Evolutionary conservation across 1,140 invertebrate species (phyloP).

Genomic region (Ceratina japonica): DNA sequence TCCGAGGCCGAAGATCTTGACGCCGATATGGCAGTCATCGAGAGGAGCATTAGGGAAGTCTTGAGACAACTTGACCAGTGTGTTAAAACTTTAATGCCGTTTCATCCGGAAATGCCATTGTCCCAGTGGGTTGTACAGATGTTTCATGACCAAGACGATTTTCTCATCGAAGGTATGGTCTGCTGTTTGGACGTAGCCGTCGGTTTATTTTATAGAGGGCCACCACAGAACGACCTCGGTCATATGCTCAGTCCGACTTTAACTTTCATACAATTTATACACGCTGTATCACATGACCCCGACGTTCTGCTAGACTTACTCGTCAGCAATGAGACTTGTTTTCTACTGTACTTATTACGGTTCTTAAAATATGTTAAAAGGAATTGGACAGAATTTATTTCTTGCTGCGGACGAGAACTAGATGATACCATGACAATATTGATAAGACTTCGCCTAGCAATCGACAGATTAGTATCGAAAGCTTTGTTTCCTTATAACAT

Average conservation of each 20-base stretch:
- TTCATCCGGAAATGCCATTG: slow-evolving; percentile 91
- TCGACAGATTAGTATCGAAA: slow-evolving; percentile 89
- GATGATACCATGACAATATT: slow-evolving; percentile 92
- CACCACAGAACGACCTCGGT: slow-evolving; percentile 87
- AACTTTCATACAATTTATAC: slow-evolving; percentile 91
- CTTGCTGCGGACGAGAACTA: slow-evolving; percentile 87
- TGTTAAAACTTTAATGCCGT: slow-evolving; percentile 89
- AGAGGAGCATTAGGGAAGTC: slow-evolving; percentile 90
- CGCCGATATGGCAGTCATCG: slow-evolving; percentile 93
- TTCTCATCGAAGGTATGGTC: slow-evolving; percentile 94
- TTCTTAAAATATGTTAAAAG: slow-evolving; percentile 91
- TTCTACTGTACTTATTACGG: slow-evolving; percentile 90
- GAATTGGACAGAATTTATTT: slow-evolving; percentile 91
- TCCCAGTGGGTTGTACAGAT: slow-evolving; percentile 93
- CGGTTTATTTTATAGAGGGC: slow-evolving; percentile 89
- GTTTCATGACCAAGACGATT: slow-evolving; percentile 94
- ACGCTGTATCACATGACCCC: slow-evolving; percentile 90
- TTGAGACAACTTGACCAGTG: slow-evolving; percentile 89
- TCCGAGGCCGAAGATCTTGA: slow-evolving; percentile 91
- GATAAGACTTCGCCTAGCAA: slow-evolving; percentile 88
- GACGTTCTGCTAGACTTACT: slow-evolving; percentile 92
- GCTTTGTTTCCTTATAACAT: slow-evolving; percentile 94
- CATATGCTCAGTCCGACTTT: slow-evolving; percentile 89
- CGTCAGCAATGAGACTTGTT: slow-evolving; percentile 95
- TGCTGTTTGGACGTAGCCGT: slow-evolving; percentile 93